Conservation (phyloP, 2,113 vertebrate genomes). For the Lepidothrix coronata region DNA sequence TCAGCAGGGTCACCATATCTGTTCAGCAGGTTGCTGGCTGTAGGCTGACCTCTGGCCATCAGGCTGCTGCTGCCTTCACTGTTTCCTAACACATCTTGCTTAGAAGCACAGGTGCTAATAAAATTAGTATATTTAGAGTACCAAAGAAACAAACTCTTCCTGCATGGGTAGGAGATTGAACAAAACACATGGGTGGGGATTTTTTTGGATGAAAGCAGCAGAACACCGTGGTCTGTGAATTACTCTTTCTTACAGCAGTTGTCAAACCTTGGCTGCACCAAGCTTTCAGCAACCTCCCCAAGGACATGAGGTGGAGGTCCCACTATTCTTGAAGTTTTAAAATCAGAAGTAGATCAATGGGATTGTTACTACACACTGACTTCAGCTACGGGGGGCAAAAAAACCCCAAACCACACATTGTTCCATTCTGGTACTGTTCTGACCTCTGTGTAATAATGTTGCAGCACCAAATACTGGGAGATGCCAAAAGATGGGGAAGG, state of each 20-base stretch:
- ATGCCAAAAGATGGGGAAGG: not conserved
- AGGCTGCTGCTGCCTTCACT: not conserved
- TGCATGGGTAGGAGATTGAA: not conserved
- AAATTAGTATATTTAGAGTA: not conserved
- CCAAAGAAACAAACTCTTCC: not conserved
- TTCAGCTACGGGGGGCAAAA: not conserved
- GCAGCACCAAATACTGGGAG: not conserved
- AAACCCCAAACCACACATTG: not conserved
- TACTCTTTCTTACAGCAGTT: slow-evolving; percentile 22
- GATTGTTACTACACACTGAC: not conserved
- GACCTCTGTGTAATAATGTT: not conserved
- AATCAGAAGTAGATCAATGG: not conserved
- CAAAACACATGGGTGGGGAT: not conserved
- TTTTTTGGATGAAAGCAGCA: not conserved
- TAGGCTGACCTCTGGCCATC: slow-evolving; percentile 23
- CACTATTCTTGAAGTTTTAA: not conserved
- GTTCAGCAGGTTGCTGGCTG: not conserved
- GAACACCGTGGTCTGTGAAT: not conserved
- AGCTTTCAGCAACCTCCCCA: slow-evolving; percentile 31
- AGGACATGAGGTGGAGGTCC: not conserved
- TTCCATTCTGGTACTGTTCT: not conserved
- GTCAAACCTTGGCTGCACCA: not conserved
- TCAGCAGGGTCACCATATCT: not conserved
- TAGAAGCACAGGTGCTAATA: not conserved
- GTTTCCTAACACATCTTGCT: not conserved